Evolutionary conservation across 2,113 vertebrate species (phyloP).

Genomic region (Vulpes vulpes): DNA sequence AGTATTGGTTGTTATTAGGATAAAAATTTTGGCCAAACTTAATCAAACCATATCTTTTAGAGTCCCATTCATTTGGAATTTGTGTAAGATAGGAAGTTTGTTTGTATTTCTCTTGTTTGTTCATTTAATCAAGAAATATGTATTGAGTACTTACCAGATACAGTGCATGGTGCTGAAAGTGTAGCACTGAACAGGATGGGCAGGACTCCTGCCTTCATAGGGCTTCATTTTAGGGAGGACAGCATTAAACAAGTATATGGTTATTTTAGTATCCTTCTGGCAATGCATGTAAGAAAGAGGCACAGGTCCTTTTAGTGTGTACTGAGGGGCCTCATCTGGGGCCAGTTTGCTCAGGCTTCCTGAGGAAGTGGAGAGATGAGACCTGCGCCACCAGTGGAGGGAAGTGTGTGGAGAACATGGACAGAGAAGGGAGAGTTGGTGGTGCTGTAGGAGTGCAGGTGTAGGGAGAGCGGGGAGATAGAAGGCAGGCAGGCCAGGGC

Average conservation of each 20-base stretch:
- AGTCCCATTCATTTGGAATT: neutral
- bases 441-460: neutral
- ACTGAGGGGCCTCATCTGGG: too few relatives aligned
- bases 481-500: neutral
- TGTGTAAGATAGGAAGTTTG: neutral
- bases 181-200: neutral
- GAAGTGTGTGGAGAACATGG: neutral
- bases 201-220: neutral
- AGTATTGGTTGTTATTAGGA: neutral
- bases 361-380: neutral
- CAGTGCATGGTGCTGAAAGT: neutral
- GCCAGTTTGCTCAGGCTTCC: neutral
- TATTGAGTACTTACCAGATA: neutral
- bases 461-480: neutral
- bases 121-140: neutral
- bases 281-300: neutral
- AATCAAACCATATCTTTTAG: neutral
- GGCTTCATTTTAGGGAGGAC: neutral
- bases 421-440: neutral
- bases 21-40: constrained; percentile 13
- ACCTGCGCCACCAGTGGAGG: neutral
- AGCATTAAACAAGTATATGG: neutral
- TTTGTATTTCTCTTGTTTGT: neutral
- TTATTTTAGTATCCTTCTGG: neutral
- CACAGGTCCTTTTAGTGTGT: neutral